Base-by-base conservation (phyloP, 2,888 invertebrate species). In the Ellobium chinense region DNA sequence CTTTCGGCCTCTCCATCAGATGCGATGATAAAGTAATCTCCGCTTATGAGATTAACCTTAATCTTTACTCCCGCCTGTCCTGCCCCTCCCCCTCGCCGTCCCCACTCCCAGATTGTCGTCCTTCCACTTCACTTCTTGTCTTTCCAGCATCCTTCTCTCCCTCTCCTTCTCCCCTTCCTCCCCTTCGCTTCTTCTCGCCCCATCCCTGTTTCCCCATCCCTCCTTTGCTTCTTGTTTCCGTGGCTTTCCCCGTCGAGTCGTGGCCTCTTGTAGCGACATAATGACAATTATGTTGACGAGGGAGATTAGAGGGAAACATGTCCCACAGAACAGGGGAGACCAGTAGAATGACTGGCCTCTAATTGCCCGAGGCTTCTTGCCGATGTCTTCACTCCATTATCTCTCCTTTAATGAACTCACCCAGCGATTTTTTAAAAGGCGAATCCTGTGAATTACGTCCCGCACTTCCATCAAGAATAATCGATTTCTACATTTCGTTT, bases 371-470 rank as follows among this genome's bases (percentile, higher is more conserved):
- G 77, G 77, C 77, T 39, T 56, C 69, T 69, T n/a, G 36, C 31
- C 77, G 29, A 60, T 60, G 77, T 77, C 77, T 77, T 77, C 77
- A 77, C 77, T 68, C 69, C 31, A 77, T 77, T 69, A 77, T 77
- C 24, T 39, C 29, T 46, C 36, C 46, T 77, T 69, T 77, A 77
- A 77, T 69, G 68, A 58, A 60, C 68, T 34, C 66, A 3, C 27
- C 9, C 68, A 18, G 68, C 34, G 12, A 34, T 37, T 60, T 54
- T 60, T 36, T 24, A 31, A 9, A 58, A 31, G 14, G 27, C 34
- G 27, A 58, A 70, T 70, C 18, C 56, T 18, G 21, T 69, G 68
- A 68, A 68, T 46, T 27, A 46, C 46, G 29, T 68, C 29, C 54
- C 18, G 46, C 54, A 54, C 31, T 14, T 31, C 69, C 69, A 31